These are phyloP conservation scores for Hucho hucho DNA, from an alignment of 2,113 vertebrate species.

Conservation along the genomic window DNA sequence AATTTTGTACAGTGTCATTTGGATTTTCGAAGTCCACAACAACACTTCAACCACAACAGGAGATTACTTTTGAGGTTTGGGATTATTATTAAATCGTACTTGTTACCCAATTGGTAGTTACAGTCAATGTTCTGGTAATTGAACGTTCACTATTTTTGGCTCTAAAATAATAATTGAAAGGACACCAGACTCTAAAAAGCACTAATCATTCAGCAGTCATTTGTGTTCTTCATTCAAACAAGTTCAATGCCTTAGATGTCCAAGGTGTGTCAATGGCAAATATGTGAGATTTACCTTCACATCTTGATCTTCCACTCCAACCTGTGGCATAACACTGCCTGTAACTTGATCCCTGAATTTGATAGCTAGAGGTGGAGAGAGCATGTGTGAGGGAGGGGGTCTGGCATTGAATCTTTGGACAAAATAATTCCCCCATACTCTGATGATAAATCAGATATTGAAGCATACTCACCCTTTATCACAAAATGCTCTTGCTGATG, in stretches of 20 bases:
- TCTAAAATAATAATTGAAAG: no score
- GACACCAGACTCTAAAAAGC: no score
- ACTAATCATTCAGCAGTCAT: no score
- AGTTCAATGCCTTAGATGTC: not conserved
- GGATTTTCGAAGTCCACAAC: no score
- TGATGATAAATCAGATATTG: not conserved
- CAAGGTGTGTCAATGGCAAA: not conserved
- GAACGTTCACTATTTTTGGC: no score
- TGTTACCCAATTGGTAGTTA: no score
- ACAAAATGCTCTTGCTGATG: slow-evolving; percentile 8
- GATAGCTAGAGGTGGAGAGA: slow-evolving; percentile 48
- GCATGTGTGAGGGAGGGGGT: not conserved
- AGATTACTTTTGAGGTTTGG: no score
- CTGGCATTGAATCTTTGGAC: not conserved
- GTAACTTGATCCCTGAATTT: slow-evolving; percentile 33
- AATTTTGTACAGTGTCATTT: no score
- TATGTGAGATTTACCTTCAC: not conserved
- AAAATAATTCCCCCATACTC: not conserved
- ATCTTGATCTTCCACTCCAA: slow-evolving; percentile 39
- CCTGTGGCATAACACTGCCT: slow-evolving; percentile 40
- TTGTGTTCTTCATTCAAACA: no score
- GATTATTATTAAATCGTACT: no score
- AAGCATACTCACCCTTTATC: slow-evolving; percentile 60
- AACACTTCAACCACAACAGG: no score
- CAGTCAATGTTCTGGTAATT: no score